Conservation (phyloP, 2,113 vertebrate genomes). For the Entomyzon cyanotis region DNA sequence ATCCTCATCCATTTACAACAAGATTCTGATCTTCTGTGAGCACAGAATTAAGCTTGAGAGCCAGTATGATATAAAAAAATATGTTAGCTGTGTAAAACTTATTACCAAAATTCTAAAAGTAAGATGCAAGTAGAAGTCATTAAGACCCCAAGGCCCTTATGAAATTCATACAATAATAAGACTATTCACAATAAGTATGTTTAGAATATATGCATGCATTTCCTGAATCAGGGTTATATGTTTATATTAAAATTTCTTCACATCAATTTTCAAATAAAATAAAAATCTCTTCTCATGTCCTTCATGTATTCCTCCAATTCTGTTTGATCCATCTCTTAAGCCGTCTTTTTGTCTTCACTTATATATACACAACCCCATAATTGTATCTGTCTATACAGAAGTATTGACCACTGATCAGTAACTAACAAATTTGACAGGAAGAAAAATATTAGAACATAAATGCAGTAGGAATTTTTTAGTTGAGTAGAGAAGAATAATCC, state of each 20-base stretch:
- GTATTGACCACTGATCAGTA: background rate
- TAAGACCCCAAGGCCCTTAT: background rate
- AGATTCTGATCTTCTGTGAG: background rate
- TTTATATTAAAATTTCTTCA: background rate
- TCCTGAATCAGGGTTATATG: background rate
- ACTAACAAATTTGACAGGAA: background rate
- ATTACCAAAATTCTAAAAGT: background rate
- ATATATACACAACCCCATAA: accelerated
- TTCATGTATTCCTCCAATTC: background rate
- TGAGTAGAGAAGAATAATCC: background rate
- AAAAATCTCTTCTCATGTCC: background rate
- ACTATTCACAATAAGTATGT: background rate
- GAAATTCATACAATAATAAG: background rate
- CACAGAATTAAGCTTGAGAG: background rate
- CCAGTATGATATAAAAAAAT: background rate
- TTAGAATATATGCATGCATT: background rate
- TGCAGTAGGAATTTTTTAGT: background rate
- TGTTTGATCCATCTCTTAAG: background rate
- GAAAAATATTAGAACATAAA: background rate
- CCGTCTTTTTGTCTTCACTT: background rate
- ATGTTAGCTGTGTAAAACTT: background rate
- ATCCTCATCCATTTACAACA: background rate
- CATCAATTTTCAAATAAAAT: background rate
- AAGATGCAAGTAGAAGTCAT: background rate
- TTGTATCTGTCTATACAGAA: background rate